A percentile compares a stretch with the other conserved stretches of the same genome.
Evolutionary conservation across 2,797 vertebrate genomes (phyloP).

Genomic region (Chelidonichthys spinosus): DNA sequence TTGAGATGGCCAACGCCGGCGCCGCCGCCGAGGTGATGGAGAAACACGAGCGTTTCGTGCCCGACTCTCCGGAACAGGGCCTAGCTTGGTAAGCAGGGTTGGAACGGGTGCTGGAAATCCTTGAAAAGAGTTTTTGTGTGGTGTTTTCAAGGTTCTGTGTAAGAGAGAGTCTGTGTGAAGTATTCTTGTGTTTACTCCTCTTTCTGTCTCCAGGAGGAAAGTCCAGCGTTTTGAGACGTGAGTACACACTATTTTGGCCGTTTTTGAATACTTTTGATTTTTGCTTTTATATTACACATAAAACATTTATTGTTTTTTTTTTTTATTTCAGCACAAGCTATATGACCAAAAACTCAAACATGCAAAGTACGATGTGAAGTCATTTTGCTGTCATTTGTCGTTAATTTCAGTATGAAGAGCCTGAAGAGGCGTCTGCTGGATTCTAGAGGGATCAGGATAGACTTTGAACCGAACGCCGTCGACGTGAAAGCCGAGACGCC

Average conservation of each 20-base stretch:
- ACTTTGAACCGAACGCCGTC: not conserved
- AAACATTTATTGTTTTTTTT: no score
- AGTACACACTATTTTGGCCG: constrained; percentile 33
- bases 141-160: no score
- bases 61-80: rapidly evolving
- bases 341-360: no score
- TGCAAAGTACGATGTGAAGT: not conserved
- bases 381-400: not conserved
- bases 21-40: constrained; percentile 38
- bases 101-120: no score
- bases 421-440: constrained; percentile 40
- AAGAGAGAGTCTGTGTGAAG: no score
- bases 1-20: constrained; percentile 71
- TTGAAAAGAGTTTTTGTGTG: no score
- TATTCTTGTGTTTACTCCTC: no score
- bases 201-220: constrained; percentile 31
- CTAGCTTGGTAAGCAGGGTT: constrained; percentile 25
- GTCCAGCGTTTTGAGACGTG: constrained; percentile 44
- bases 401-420: constrained; percentile 35
- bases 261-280: no score
- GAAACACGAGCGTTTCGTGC: not conserved
- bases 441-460: not conserved
- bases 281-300: no score
- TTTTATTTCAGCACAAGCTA: no score
- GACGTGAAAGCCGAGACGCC: rapidly evolving